Evolutionary conservation across 2,113 vertebrate genomes (phyloP), one percentile per base, ranked within the genome.

Genomic region (Pygoscelis antarcticus): DNA sequence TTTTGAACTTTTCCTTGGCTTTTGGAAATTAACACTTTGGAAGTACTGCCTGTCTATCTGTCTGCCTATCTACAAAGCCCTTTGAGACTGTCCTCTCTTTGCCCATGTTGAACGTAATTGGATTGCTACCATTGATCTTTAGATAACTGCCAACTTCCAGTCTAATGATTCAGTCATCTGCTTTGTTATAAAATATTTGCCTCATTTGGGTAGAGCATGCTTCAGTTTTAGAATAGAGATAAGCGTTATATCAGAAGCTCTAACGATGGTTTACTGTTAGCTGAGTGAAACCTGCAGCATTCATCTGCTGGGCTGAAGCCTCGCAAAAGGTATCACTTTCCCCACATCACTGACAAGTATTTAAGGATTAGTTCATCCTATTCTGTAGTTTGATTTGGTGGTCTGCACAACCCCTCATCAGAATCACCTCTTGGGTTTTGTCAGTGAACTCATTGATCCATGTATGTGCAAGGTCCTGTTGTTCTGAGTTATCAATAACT

Each of bases 401-500:
- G 38, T 62, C 46, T 90, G 62, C 36, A 95, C 21, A 88, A 5
- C 1, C 8, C 4, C 20, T 46, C 11, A 27, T 38, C 46, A 88
- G 32, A 92, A 51, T 10, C 5, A 0, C 0, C 62, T 77, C 66
- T 46, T 51, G 38, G 51, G 61, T 84, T 91, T 93, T 65, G 44
- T 86, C 90, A 88, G 47, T 74, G 65, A 86, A 64, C 25, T 51
- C 71, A 60, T 77, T 75, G 76, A 93, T 81, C 83, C 30, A 42
- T 64, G 34, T 60, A 34, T 74, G 60, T 75, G 88, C 64, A 75
- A 77, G 47, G 38, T 66, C 62, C 68, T 95, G 76, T 64, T 83
- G 32, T 89, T 95, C 78, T 83, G 55, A 93, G 70, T 93, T 95
- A 83, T 83, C 82, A 66, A 34, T 66, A 92, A 66, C 40, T 86